Evolutionary conservation across 2,797 vertebrate genomes (phyloP).

Genomic region (Sitta carolinensis): DNA sequence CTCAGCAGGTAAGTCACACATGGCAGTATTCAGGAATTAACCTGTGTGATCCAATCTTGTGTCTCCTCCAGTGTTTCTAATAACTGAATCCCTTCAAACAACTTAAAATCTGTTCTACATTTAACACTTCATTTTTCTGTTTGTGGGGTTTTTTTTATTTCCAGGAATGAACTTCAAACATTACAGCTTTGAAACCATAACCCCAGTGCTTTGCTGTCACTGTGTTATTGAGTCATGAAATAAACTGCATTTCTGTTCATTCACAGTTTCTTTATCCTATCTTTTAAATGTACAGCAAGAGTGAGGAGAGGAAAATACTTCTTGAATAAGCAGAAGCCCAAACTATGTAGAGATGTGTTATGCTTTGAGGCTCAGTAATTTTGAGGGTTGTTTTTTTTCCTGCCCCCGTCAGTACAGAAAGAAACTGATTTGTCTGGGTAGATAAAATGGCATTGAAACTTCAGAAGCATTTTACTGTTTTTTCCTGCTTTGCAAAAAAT

Average conservation of each 20-base stretch:
- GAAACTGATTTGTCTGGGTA: background rate
- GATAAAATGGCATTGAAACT: background rate
- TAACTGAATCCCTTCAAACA: background rate
- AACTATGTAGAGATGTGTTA: background rate
- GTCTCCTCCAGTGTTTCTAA: background rate
- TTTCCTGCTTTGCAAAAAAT: background rate
- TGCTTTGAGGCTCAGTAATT: background rate
- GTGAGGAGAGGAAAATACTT: background rate
- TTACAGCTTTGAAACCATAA: background rate
- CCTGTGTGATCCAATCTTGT: background rate
- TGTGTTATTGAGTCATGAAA: background rate
- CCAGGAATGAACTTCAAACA: background rate
- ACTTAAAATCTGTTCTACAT: background rate
- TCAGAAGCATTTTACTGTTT: background rate
- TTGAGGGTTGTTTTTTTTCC: background rate
- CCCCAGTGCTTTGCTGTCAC: background rate
- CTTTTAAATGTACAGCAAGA: background rate
- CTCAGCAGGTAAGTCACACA: background rate
- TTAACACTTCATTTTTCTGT: background rate
- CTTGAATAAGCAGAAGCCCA: background rate
- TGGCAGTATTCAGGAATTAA: background rate
- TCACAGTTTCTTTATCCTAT: rapidly evolving
- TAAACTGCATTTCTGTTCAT: background rate
- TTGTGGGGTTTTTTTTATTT: background rate
- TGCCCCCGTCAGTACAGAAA: background rate